Evolutionary conservation across 2,797 vertebrate genomes (phyloP).

Genomic region (Eulemur mongoz): DNA sequence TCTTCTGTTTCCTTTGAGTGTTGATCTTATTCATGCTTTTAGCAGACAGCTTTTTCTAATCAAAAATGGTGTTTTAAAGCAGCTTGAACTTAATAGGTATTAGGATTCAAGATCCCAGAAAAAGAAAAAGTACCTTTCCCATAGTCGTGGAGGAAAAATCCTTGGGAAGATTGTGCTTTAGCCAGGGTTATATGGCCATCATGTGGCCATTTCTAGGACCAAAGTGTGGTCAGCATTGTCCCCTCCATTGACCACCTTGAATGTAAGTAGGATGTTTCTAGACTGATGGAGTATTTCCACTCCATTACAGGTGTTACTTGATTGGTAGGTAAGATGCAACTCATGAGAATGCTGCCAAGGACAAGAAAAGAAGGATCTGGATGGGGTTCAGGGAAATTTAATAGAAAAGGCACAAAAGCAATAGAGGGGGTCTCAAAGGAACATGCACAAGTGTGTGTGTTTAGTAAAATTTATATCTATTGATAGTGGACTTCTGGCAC

Average conservation of each 20-base stretch:
- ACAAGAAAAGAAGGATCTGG: not conserved
- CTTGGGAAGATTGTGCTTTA: not conserved
- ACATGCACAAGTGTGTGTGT: not conserved
- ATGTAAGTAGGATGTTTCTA: not conserved
- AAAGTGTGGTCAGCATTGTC: not conserved
- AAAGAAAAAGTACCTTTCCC: not conserved
- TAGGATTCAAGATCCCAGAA: not conserved
- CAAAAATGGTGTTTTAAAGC: not conserved
- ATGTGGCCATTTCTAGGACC: not conserved
- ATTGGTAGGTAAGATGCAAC: not conserved
- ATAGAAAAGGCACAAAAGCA: not conserved
- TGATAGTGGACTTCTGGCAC: not conserved
- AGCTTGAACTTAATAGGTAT: not conserved
- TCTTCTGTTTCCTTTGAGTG: not conserved
- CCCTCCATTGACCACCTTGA: not conserved
- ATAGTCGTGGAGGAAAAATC: not conserved
- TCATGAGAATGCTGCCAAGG: not conserved
- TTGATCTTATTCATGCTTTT: not conserved
- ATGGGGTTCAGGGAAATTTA: not conserved
- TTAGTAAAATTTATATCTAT: not conserved
- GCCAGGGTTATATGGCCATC: not conserved
- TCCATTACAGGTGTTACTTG: not conserved
- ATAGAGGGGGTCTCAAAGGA: not conserved
- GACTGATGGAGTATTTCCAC: not conserved
- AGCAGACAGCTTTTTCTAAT: not conserved